Evolutionary conservation across 2,888 invertebrate species (phyloP).

Genomic region (Cantharis lateralis): DNA sequence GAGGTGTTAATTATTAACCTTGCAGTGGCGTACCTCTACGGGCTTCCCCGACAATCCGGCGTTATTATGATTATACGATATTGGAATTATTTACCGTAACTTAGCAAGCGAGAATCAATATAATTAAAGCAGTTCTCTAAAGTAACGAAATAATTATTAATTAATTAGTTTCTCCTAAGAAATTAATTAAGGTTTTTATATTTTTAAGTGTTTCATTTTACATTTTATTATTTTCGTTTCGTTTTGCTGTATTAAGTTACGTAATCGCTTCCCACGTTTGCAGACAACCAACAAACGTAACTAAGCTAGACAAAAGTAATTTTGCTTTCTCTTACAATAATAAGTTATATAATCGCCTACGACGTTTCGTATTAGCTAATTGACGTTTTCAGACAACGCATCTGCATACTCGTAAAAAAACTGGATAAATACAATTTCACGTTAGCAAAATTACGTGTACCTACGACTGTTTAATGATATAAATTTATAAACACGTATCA

Average conservation of each 20-base stretch:
- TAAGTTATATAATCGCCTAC: not conserved
- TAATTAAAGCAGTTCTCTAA: not conserved
- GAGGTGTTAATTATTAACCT: not conserved
- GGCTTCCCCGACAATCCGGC: not conserved
- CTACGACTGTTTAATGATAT: not conserved
- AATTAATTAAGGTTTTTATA: not conserved
- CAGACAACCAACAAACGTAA: no score
- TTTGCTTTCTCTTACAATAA: not conserved
- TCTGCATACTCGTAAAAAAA: not conserved
- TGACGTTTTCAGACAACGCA: not conserved
- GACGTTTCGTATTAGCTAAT: not conserved
- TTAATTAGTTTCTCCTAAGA: not conserved
- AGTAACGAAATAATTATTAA: not conserved
- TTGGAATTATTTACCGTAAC: not conserved
- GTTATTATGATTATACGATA: not conserved
- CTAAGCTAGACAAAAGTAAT: no score
- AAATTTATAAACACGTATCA: not conserved
- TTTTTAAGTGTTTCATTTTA: not conserved
- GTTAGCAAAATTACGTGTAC: not conserved
- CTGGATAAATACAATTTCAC: not conserved
- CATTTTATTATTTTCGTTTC: not conserved
- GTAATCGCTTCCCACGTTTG: not conserved
- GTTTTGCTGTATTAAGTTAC: not conserved
- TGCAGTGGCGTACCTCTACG: not conserved
- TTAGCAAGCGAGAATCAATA: not conserved